Conservation (phyloP, 2,888 invertebrate genomes). For the Yponomeuta cagnagella region DNA sequence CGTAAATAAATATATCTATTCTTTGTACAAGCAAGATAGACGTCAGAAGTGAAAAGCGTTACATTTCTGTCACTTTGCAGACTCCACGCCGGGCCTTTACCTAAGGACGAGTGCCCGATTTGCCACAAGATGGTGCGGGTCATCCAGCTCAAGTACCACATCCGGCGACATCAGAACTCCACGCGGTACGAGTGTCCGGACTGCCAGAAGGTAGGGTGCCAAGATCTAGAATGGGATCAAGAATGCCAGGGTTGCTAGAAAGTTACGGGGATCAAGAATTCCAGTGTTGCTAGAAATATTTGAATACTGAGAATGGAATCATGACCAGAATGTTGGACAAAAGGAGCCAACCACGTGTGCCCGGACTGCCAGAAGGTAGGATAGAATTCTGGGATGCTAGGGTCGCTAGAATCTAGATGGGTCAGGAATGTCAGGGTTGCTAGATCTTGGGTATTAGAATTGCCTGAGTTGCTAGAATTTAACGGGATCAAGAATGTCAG, state of each 20-base stretch:
- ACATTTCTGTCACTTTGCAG: slow-evolving; percentile 28
- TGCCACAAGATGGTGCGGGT: slow-evolving; percentile 61
- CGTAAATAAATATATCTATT: too few relatives aligned
- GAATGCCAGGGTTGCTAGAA: neutral
- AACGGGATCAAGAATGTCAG: too few relatives aligned
- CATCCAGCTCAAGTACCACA: slow-evolving; percentile 61
- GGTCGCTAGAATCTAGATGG: too few relatives aligned
- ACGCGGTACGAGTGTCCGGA: slow-evolving; percentile 48
- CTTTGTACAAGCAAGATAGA: too few relatives aligned
- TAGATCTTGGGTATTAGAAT: too few relatives aligned
- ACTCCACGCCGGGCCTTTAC: slow-evolving; percentile 59
- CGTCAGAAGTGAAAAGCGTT: too few relatives aligned
- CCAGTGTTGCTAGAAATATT: neutral
- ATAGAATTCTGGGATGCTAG: too few relatives aligned
- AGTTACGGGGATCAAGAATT: too few relatives aligned
- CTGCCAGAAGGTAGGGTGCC: slow-evolving; percentile 39
- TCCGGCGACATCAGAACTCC: slow-evolving; percentile 52
- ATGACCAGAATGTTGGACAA: too few relatives aligned
- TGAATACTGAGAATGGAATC: neutral
- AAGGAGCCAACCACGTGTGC: neutral
- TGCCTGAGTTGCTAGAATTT: too few relatives aligned
- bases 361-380: neutral
- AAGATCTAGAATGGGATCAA: too few relatives aligned
- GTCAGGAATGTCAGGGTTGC: too few relatives aligned
- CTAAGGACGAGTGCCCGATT: slow-evolving; percentile 51